phyloP scores from a whole-genome alignment of 2,113 vertebrate genomes.

The Pavo muticus region DNA sequence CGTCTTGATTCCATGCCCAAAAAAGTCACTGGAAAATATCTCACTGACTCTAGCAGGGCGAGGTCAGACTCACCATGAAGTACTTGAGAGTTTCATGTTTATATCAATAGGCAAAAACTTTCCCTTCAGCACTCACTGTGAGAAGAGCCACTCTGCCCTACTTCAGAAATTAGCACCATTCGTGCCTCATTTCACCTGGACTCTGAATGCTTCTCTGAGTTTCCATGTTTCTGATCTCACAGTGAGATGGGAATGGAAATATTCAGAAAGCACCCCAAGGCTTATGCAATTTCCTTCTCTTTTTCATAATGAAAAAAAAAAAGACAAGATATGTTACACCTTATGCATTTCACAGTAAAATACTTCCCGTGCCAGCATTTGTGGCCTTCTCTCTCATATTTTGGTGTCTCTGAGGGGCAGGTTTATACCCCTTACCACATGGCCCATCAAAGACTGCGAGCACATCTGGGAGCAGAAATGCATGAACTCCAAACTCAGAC shows the following conservation, averaged over 20 bases:
- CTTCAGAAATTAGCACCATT: conserved; percentile 17
- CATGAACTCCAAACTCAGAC: conserved; percentile 3
- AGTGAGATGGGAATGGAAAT: background rate
- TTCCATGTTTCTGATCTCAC: background rate
- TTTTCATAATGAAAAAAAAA: background rate
- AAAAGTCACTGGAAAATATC: background rate
- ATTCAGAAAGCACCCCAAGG: background rate
- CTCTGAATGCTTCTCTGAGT: background rate
- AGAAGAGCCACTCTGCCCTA: background rate
- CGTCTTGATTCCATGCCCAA: background rate
- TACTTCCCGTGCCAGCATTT: background rate
- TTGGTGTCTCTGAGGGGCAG: background rate
- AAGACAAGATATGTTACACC: background rate
- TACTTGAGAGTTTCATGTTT: background rate
- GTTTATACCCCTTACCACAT: background rate
- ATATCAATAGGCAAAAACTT: background rate
- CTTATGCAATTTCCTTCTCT: background rate
- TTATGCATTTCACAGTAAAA: background rate
- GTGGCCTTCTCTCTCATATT: background rate
- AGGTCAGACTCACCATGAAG: background rate
- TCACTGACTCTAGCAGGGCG: background rate
- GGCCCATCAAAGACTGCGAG: background rate
- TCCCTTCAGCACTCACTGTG: background rate
- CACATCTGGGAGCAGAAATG: background rate
- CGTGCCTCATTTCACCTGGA: background rate